Base-by-base conservation (phyloP, 2,888 invertebrate species). In the Unio delphinus region DNA sequence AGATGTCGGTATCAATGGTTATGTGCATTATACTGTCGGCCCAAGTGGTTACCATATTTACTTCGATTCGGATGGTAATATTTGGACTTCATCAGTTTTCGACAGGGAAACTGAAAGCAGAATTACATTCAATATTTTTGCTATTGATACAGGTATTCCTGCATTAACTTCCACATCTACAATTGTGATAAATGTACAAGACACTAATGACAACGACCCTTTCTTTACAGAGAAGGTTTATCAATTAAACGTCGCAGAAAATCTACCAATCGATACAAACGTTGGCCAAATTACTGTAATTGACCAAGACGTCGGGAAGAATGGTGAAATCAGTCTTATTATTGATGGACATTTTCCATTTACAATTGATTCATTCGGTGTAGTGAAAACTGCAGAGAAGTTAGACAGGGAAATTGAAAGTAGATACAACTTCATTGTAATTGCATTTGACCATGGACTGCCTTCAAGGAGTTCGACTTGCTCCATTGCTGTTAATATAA, bases 1-100 rank as follows among this genome's bases (percentile, higher is more conserved):
- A 18, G 86, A 86, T 62, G 73, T 76, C 5, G 83, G 81, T 1
- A 72, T 76, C 45, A 84, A 86, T 67, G 79, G 81, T 0, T 75
- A 82, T 34, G 74, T 85, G 18, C 69, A 69, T 3, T 85, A 81
- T 67, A 74, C 76, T 5, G 61, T 81, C 1, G 71, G 75, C 64
- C 78, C 76, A 7, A 75, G 69, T 4, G 76, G 76, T 18, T 73
- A 79, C 65, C 69, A 77, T 17, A 79, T 84, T 60, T 65, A 69
- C 7, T 80, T 85, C 66, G 83, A 83, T 69, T 61, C 71, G 30
- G 74, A 81, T 11, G 85, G 85, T 15, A 71, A 80, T 61, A 80
- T 86, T 61, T 80, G 72, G 63, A 78, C 80, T 8, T 76, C 79
- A 63, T 75, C 78, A 56, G 65, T 74, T 23, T 78, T 86, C 56